Evolutionary conservation across 2,113 vertebrate species (phyloP).

Genomic region (Zosterops lateralis): DNA sequence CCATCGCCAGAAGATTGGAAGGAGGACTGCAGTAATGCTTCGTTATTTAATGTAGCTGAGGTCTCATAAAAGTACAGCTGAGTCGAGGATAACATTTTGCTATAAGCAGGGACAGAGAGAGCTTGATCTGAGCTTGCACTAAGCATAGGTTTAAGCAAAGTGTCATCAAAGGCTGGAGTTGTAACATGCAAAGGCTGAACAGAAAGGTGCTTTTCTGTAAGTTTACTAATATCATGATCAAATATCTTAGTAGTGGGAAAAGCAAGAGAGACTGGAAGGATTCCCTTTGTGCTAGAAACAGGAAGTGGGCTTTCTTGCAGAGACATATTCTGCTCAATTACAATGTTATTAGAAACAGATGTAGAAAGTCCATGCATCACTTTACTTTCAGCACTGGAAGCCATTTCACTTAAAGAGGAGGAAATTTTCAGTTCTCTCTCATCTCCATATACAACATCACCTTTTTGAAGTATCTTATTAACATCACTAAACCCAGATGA

Average conservation of each 20-base stretch:
- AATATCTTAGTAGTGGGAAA: constrained; percentile 66
- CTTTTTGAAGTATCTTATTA: constrained; percentile 64
- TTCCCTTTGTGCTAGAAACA: constrained; percentile 71
- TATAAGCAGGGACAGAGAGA: constrained; percentile 71
- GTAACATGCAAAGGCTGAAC: constrained; percentile 66
- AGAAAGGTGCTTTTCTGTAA: constrained; percentile 69
- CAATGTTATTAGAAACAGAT: constrained; percentile 46
- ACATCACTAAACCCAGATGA: constrained; percentile 71
- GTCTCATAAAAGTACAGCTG: constrained; percentile 62
- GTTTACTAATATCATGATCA: constrained; percentile 67
- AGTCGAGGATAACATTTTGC: constrained; percentile 68
- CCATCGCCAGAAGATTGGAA: constrained; percentile 68
- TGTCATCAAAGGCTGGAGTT: constrained; percentile 70
- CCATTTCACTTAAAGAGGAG: constrained; percentile 68
- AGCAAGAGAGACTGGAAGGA: constrained; percentile 67
- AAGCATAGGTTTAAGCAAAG: constrained; percentile 70
- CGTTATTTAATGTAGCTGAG: constrained; percentile 69
- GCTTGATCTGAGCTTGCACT: constrained; percentile 69
- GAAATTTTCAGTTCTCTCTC: constrained; percentile 72
- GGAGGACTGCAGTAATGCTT: constrained; percentile 70
- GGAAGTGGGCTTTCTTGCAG: constrained; percentile 63
- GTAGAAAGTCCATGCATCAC: constrained; percentile 51
- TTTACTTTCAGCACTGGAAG: constrained; percentile 68
- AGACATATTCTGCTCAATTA: constrained; percentile 56
- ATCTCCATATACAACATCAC: constrained; percentile 55